Conservation (phyloP, 2,888 invertebrate genomes). For the Reticulitermes lucifugus region DNA sequence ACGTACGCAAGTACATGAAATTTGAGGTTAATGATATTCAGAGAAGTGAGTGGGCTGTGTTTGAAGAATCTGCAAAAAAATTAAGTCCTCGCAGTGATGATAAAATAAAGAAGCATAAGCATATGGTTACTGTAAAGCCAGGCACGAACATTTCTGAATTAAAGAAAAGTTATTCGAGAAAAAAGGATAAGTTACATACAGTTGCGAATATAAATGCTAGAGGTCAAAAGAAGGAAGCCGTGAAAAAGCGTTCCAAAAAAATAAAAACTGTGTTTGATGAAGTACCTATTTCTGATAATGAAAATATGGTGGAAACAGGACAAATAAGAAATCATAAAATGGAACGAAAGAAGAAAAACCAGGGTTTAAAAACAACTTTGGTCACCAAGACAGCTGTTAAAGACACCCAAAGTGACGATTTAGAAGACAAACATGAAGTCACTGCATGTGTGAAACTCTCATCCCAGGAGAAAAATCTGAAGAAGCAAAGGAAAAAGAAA, state of each 20-base stretch:
- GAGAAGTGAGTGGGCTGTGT: conserved; percentile 59
- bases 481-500: not conserved
- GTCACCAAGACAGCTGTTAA: too few relatives aligned
- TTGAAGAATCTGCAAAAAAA: conserved; percentile 56
- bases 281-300: not conserved
- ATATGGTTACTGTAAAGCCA: not conserved
- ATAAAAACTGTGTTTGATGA: conserved; percentile 47
- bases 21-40: not conserved
- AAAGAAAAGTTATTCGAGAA: conserved; percentile 66
- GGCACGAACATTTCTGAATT: conserved; percentile 59
- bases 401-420: not conserved
- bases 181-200: not conserved
- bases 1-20: not conserved
- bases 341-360: conserved; percentile 7
- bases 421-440: not conserved
- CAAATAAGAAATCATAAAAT: not conserved
- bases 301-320: not conserved
- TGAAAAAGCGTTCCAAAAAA: conserved; percentile 49
- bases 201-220: conserved; percentile 54
- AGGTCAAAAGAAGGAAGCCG: not conserved
- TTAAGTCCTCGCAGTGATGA: not conserved
- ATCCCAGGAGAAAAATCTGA: not conserved
- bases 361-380: not conserved
- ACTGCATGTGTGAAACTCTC: not conserved
- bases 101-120: not conserved